Base-by-base conservation (phyloP, 2,888 invertebrate genomes). In the Perdita meconis region DNA sequence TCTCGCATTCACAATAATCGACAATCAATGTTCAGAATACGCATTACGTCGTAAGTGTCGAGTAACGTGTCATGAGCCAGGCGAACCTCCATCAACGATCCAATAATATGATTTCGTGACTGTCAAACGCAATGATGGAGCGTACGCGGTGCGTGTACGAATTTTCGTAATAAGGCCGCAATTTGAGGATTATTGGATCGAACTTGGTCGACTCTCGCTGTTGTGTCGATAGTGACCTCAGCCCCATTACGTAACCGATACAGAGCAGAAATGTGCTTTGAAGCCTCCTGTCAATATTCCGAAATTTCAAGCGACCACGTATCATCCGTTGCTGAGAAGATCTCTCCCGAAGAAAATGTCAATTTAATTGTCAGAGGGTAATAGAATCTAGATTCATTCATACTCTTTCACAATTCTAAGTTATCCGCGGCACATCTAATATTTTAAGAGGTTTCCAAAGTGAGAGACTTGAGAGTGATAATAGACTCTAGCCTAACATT, bases 81-180 rank as follows among this genome's bases (percentile, higher is more conserved):
- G 34, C n/a, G 26, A 53, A 59, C 42, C 42, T 60, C 51, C 51
- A 38, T 36, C 40, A n/a, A 51, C 38, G 16, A 36, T 72, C 51
- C n/a, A 22, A 53, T 55, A 72, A 65, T 69, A 34, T 60, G 19
- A 44, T 72, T 72, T 44, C 51, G 24, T 38, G 36, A 44, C 42
- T 72, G 59, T 53, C 53, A 53, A 8, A 16, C n/a, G 12, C 13
- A 1, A 44, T 44, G 42, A 72, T 72, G 16, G 36, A 59, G 16
- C 59, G 3, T 12, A 44, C 30, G 16, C 13, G 53, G 1, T 10
- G 40, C 5, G 42, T 59, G 53, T 72, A 30, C 10, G 19, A 22
- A 44, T 63, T 63, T 44, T 44, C 67, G 42, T 66, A 42, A 42
- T 44, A 30, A 64, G 12, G 19, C 16, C 5, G 6, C 5, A 36